phyloP scores from a whole-genome alignment of 2,888 invertebrate species.

The Mesorhabditis belari region DNA sequence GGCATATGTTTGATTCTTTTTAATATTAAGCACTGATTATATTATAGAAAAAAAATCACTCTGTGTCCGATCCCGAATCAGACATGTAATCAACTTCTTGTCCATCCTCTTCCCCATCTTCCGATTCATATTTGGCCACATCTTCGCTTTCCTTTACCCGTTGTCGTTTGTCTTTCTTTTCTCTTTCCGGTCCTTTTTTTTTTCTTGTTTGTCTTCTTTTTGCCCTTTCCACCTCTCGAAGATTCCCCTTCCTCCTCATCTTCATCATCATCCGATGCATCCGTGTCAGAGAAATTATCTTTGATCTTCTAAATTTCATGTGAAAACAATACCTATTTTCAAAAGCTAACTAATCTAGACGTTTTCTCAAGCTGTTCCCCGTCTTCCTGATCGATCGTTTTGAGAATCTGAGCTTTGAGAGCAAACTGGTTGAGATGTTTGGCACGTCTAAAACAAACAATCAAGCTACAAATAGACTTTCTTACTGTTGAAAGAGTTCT shows the following conservation, averaged over 20 bases:
- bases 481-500: constrained; percentile 78
- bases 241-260: constrained; percentile 16
- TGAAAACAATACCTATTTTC: background rate
- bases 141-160: constrained; percentile 48
- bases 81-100: constrained; percentile 51
- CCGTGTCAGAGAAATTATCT: constrained; percentile 27
- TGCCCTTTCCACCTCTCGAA: constrained; percentile 15
- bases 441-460: constrained; percentile 66
- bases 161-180: constrained; percentile 25
- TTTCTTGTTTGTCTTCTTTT: constrained; percentile 49
- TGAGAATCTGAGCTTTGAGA: constrained; percentile 53
- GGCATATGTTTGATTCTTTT: background rate
- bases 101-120: constrained; percentile 51
- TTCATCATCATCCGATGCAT: constrained; percentile 21
- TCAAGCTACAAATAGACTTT: background rate
- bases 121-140: constrained; percentile 50
- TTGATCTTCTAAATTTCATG: constrained; percentile 59
- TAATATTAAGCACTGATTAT: background rate
- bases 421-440: constrained; percentile 92
- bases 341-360: constrained; percentile 6
- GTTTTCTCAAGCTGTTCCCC: constrained; percentile 20
- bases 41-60: constrained; percentile 25
- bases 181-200: constrained; percentile 19
- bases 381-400: constrained; percentile 55
- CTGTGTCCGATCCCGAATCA: constrained; percentile 50